Conservation (phyloP, 2,797 vertebrate genomes). For the Leucoraja ocellata region DNA sequence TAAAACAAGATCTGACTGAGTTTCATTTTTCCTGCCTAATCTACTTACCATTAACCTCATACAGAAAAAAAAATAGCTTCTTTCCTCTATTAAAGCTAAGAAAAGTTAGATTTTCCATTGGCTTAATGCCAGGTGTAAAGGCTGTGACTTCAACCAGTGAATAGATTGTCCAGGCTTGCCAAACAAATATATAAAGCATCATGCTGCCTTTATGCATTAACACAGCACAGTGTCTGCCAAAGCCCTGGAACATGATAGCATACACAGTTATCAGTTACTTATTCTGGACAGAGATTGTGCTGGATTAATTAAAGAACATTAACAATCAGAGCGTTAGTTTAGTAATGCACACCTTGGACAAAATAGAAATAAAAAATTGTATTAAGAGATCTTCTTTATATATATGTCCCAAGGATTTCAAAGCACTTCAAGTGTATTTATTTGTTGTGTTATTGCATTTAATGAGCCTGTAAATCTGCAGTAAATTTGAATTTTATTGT, state of each 20-base stretch:
- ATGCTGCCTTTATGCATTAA: background rate
- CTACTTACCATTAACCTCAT: background rate
- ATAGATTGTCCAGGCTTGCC: background rate
- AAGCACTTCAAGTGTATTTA: background rate
- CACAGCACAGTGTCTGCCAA: slow-evolving; percentile 1
- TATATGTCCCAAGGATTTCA: background rate
- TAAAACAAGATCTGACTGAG: background rate
- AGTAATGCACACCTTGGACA: background rate
- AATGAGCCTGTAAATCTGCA: too few species aligned
- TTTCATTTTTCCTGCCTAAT: background rate
- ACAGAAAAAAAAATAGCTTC: too few species aligned
- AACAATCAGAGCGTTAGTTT: background rate
- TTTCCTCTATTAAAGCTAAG: background rate
- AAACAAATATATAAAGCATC: background rate
- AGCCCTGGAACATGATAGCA: background rate
- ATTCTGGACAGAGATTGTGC: background rate
- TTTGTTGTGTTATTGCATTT: too few species aligned
- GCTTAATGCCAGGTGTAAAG: background rate
- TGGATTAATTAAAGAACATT: background rate
- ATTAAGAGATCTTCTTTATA: background rate
- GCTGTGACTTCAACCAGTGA: background rate
- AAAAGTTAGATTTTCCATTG: background rate
- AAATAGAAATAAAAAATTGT: background rate
- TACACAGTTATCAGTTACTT: background rate
- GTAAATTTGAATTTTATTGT: too few species aligned